Base-by-base conservation (phyloP, 2,888 invertebrate species). In the Anoncus sp. region DNA sequence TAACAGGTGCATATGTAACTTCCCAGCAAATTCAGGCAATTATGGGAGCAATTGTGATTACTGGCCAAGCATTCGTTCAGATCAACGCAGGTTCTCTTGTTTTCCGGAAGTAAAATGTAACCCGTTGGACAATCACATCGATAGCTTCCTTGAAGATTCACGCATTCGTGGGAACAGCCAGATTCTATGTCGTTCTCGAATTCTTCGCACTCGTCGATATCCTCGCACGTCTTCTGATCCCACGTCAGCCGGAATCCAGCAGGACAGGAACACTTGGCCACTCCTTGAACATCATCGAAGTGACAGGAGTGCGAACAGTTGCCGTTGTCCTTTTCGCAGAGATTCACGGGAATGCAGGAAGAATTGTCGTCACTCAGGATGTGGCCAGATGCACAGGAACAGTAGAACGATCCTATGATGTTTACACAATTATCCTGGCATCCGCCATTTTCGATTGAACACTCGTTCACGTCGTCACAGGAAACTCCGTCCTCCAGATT, bases 111-210 rank as follows among this genome's bases (percentile, higher is more conserved):
- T 6, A 89, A 77, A 45, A 85, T 87, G 82, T 92, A 93, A 1
- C 93, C 93, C 1, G 90, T 77, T 18, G 91, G 87, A 84, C 94
- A 94, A 75, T 92, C 90, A 87, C 94, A 94, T 18, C 88, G 88
- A 85, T 93, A 94, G 22, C 92, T 91, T 14, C 94, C 94, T 31
- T 91, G 86, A 6, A 91, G 91, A 85, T 94, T 94, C 20, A 93
- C 90, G 83, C 94, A 94, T 16, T 85, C 73, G 67, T 91, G 90
- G 0, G 91, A 90, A 53, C 91, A 90, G 3, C 86, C 88, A 4
- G 90, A 89, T 3, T 88, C 87, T 1, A 90, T 87, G 76, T 88
- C 89, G 43, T 89, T 90, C 62, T 89, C 88, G 16, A 89, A 85
- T 49, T 89, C 88, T 47, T 88, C 87, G 70, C 91, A 91, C 70